Conservation (phyloP, 2,113 vertebrate species). For the Piaya cayana region DNA sequence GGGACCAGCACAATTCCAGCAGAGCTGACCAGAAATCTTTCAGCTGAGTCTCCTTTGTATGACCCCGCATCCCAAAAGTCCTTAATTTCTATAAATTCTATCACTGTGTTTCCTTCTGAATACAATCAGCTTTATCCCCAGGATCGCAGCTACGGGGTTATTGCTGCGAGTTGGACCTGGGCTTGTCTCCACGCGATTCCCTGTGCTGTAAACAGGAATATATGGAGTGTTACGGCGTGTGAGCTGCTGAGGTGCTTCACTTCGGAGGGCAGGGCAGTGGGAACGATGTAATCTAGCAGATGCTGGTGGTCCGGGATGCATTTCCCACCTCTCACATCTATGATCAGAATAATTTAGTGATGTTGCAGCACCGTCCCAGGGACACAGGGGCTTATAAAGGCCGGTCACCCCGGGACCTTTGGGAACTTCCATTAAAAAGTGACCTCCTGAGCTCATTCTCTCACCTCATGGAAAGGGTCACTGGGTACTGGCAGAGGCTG, state of each 20-base stretch:
- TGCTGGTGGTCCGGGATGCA: neutral
- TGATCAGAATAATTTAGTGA: neutral
- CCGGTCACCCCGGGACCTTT: neutral
- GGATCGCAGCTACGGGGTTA: fast-evolving
- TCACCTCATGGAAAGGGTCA: too few relatives aligned
- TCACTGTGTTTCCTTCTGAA: neutral
- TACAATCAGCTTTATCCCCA: neutral
- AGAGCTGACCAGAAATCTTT: neutral
- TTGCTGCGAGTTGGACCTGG: neutral
- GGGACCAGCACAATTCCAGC: neutral
- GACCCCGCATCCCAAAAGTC: neutral
- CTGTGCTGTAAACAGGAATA: fast-evolving
- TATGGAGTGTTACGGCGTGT: neutral
- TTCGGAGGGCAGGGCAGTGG: neutral
- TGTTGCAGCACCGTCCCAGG: fast-evolving
- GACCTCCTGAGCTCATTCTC: neutral
- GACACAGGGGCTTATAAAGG: fast-evolving
- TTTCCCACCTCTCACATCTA: neutral
- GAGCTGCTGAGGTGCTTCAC: neutral
- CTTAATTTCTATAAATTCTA: neutral
- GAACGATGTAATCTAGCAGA: neutral
- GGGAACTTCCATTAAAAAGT: neutral
- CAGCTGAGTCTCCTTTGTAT: neutral
- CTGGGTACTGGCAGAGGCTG: too few relatives aligned
- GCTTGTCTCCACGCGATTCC: fast-evolving